Percentiles rank a stretch among this genome's conserved stretches.
Conservation (phyloP, 2,888 invertebrate genomes). For the Scaptomyza cyrtandrae region DNA sequence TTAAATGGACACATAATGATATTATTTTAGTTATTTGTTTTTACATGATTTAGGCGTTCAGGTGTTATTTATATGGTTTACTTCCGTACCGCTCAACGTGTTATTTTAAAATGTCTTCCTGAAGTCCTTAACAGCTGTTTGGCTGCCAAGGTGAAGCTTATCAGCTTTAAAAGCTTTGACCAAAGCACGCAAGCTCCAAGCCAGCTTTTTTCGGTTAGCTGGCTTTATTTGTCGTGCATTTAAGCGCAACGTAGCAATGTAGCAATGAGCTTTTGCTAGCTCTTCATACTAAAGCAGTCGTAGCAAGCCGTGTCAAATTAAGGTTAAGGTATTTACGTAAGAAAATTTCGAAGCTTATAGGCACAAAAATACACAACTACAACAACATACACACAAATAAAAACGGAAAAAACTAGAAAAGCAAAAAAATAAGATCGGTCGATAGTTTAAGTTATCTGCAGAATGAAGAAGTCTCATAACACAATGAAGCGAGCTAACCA, state of each 20-base stretch:
- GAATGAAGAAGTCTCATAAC: not conserved
- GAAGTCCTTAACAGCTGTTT: slow-evolving; percentile 69
- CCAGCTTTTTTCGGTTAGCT: not conserved
- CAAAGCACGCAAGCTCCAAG: slow-evolving; percentile 6
- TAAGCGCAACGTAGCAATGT: no score
- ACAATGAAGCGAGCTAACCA: not conserved
- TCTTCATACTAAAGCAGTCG: slow-evolving; percentile 3
- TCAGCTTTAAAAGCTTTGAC: slow-evolving; percentile 8
- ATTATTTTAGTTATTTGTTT: no score
- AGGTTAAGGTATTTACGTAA: no score
- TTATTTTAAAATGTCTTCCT: slow-evolving; percentile 77
- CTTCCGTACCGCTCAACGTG: slow-evolving; percentile 74
- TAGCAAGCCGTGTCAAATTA: slow-evolving; percentile 3
- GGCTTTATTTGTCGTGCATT: no score
- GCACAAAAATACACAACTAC: not conserved
- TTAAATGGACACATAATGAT: no score
- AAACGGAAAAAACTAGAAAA: not conserved
- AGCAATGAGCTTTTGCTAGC: slow-evolving; percentile 5
- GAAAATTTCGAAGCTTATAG: not conserved
- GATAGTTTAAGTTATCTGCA: not conserved
- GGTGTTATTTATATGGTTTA: slow-evolving; percentile 15
- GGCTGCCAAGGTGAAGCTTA: slow-evolving; percentile 18
- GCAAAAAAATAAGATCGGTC: not conserved
- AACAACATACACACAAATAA: not conserved
- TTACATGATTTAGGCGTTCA: not conserved